Conservation (phyloP, 2,113 vertebrate genomes). For the Morone chrysops region DNA sequence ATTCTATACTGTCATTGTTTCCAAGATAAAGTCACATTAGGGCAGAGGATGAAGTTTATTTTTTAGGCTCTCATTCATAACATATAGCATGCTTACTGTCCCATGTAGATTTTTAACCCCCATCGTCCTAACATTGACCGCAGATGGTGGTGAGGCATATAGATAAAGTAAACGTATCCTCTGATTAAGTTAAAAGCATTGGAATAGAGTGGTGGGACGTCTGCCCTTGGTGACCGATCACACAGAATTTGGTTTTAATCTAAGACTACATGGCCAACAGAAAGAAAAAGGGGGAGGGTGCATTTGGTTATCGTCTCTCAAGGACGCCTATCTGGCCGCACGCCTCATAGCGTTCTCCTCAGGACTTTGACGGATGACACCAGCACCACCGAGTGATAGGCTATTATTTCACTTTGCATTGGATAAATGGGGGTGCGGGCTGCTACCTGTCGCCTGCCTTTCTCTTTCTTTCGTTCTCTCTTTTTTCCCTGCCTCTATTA, state of each 20-base stretch:
- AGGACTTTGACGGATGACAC: constrained; percentile 84
- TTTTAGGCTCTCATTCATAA: neutral
- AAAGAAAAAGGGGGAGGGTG: constrained; percentile 8
- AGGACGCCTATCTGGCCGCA: constrained; percentile 71
- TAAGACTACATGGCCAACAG: constrained; percentile 33
- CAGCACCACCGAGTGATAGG: constrained; percentile 80
- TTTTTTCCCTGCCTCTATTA: constrained; percentile 5
- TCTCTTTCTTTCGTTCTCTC: constrained; percentile 42
- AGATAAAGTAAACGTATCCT: constrained; percentile 49
- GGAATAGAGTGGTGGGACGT: constrained; percentile 12
- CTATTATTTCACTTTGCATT: constrained; percentile 88
- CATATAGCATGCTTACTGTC: neutral
- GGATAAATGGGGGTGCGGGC: constrained; percentile 80
- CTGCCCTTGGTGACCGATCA: constrained; percentile 69
- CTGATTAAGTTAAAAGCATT: constrained; percentile 65
- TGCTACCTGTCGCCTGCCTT: constrained; percentile 72
- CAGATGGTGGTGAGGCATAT: neutral
- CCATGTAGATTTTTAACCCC: neutral
- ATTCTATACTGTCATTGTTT: neutral
- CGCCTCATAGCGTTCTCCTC: constrained; percentile 66
- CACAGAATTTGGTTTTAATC: constrained; percentile 75
- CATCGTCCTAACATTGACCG: constrained; percentile 5
- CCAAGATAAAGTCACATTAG: neutral
- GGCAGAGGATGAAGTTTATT: neutral
- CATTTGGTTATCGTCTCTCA: constrained; percentile 69